These are phyloP conservation scores for Phalacrocorax brasilianus DNA, from an alignment of 2,113 vertebrate species.

Conservation along the genomic window DNA sequence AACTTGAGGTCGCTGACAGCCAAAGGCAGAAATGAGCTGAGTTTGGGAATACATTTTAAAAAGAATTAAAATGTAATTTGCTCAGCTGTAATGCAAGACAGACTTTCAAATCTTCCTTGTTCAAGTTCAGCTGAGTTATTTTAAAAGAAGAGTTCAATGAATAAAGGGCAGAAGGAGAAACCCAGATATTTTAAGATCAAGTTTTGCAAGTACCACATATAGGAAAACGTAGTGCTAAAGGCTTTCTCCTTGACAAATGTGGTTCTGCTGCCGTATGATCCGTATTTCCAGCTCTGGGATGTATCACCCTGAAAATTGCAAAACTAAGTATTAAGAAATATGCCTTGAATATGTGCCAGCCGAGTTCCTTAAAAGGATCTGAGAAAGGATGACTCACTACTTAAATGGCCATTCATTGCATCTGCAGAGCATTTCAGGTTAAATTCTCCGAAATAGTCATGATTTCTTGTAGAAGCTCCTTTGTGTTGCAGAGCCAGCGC, in stretches of 20 bases:
- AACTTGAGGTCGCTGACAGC: not conserved
- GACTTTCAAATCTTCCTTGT: not conserved
- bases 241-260: not conserved
- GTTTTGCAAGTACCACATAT: not conserved
- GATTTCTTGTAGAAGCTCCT: not conserved
- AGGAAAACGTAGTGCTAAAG: not conserved
- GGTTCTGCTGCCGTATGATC: not conserved
- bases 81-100: not conserved
- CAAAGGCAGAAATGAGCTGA: not conserved
- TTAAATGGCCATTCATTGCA: not conserved
- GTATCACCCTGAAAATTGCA: not conserved
- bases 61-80: not conserved
- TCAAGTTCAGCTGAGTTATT: not conserved
- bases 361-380: slow-evolving; percentile 11
- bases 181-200: not conserved
- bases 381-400: slow-evolving; percentile 1
- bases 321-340: slow-evolving; percentile 16
- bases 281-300: not conserved
- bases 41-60: not conserved
- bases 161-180: not conserved
- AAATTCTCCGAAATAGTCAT: not conserved
- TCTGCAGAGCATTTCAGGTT: not conserved
- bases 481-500: not conserved
- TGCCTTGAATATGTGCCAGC: not conserved
- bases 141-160: not conserved